Evolutionary conservation across 1,140 invertebrate species (phyloP).

Genomic region (Tetramorium simillimum): DNA sequence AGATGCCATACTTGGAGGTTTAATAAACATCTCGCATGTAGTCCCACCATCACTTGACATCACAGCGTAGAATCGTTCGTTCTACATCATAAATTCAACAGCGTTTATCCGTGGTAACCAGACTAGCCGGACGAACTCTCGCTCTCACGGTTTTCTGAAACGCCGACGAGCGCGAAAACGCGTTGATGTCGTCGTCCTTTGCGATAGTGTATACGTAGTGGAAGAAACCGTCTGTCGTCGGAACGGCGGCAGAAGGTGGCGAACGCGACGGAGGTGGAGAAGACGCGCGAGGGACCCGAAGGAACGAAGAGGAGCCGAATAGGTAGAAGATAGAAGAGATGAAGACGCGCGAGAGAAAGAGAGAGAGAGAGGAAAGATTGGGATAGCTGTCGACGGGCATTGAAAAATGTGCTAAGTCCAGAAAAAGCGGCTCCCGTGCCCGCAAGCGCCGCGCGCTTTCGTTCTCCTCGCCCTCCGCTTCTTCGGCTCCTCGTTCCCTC

Average conservation of each 20-base stretch:
- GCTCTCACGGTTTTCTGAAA: conserved; percentile 70
- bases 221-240: conserved; percentile 39
- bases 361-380: conserved; percentile 72
- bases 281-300: conserved; percentile 42
- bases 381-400: conserved; percentile 80
- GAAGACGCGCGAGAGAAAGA: conserved; percentile 22
- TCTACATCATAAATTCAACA: conserved; percentile 25
- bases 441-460: conserved; percentile 75
- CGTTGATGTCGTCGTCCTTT: conserved; percentile 34
- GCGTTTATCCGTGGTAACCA: conserved; percentile 19
- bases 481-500: conserved; percentile 54
- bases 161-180: conserved; percentile 50
- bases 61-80: background rate
- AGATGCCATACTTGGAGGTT: background rate
- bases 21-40: background rate
- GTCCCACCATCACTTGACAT: background rate
- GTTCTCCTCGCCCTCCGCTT: conserved; percentile 59
- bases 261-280: conserved; percentile 58
- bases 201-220: conserved; percentile 11
- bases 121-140: conserved; percentile 19
- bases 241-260: conserved; percentile 62
- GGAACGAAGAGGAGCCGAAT: conserved; percentile 47
- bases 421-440: conserved; percentile 79
- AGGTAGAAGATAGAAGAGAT: background rate
- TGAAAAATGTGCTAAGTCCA: conserved; percentile 82